Conservation (phyloP, 2,888 invertebrate genomes). For the Ophioninae sp. region DNA sequence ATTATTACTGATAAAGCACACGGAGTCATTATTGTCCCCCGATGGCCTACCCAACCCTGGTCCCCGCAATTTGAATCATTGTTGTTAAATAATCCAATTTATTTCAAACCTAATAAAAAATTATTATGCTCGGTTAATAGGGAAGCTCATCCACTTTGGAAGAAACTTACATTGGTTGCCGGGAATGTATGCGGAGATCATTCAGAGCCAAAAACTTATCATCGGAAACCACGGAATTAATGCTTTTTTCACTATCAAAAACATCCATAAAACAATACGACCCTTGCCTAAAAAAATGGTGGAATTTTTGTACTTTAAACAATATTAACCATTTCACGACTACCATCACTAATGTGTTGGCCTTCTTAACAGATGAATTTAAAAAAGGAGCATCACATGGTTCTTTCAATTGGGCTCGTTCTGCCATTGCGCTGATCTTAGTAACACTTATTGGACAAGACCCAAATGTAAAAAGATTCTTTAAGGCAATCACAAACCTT, state of each 20-base stretch:
- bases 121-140: too few relatives aligned
- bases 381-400: neutral
- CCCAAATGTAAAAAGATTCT: neutral
- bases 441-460: neutral
- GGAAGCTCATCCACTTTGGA: too few relatives aligned
- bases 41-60: too few relatives aligned
- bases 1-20: too few relatives aligned
- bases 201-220: neutral
- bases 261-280: neutral
- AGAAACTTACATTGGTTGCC: neutral
- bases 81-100: too few relatives aligned
- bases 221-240: neutral
- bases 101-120: too few relatives aligned
- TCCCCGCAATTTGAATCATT: too few relatives aligned
- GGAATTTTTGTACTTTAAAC: neutral
- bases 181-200: constrained; percentile 1
- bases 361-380: neutral
- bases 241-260: neutral
- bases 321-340: neutral
- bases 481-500: neutral
- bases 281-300: neutral
- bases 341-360: neutral
- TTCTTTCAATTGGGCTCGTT: neutral
- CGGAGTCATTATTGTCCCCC: too few relatives aligned
- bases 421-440: neutral